Evolutionary conservation across 2,797 vertebrate genomes (phyloP).

Genomic region (Melanogrammus aeglefinus): DNA sequence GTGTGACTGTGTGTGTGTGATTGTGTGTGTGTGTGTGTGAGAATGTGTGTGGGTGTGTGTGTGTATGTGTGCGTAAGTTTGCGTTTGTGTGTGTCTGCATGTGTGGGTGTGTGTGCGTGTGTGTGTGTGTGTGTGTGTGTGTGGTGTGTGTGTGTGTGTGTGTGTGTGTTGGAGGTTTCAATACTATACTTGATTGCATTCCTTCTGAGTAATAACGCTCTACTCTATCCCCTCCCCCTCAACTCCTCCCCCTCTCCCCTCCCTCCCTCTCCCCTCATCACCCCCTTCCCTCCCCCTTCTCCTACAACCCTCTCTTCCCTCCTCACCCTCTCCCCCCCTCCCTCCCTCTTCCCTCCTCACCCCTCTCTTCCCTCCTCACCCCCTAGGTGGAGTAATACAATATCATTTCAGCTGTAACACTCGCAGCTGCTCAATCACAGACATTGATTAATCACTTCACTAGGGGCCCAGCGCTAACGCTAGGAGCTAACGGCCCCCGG

Average conservation of each 20-base stretch:
- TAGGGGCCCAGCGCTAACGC: background rate
- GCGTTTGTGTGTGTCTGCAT: background rate
- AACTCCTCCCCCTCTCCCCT: background rate
- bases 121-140: background rate
- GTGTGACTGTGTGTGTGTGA: conserved; percentile 14
- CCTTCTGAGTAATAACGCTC: conserved; percentile 28
- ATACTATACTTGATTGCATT: conserved; percentile 44
- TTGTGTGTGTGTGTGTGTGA: background rate
- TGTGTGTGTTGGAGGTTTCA: conserved; percentile 9
- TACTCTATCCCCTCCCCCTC: background rate
- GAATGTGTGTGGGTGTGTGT: background rate
- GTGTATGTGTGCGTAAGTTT: no score
- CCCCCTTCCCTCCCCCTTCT: background rate
- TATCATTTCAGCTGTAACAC: background rate
- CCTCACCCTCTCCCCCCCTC: background rate
- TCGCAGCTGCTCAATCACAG: background rate
- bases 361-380: background rate
- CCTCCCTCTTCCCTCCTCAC: background rate
- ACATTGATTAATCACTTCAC: background rate
- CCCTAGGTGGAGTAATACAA: background rate
- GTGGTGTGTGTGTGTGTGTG: background rate
- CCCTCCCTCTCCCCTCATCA: background rate
- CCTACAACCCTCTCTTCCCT: no score
- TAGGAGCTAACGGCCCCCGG: background rate
- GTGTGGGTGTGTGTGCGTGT: background rate